phyloP scores from a whole-genome alignment of 2,113 vertebrate genomes.

The Callorhinus ursinus region DNA sequence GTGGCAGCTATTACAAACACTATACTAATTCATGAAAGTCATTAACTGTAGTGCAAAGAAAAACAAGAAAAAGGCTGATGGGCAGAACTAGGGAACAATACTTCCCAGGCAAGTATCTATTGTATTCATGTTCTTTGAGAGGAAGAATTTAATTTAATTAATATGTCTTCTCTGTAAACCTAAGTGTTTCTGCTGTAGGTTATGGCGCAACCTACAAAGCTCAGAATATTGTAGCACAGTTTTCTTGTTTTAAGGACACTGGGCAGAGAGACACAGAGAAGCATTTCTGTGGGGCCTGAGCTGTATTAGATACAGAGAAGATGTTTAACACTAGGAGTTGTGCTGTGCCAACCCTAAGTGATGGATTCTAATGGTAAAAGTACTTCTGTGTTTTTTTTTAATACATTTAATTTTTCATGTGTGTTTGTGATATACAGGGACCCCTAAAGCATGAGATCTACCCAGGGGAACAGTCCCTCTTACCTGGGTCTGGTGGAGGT shows the following conservation, averaged over 20 bases:
- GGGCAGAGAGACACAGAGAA: not conserved
- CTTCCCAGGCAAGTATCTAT: not conserved
- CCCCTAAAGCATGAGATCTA: not conserved
- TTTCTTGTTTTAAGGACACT: not conserved
- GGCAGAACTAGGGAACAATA: not conserved
- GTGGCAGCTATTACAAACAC: not conserved
- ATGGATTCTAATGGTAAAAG: not conserved
- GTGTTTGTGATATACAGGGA: not conserved
- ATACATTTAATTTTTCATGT: not conserved
- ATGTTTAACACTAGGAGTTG: not conserved
- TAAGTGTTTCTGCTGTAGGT: not conserved
- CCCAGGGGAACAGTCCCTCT: not conserved
- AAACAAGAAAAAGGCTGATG: not conserved
- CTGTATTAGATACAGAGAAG: not conserved
- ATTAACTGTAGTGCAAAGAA: not conserved
- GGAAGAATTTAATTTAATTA: not conserved
- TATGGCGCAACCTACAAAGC: not conserved
- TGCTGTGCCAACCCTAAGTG: not conserved
- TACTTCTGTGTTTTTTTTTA: not conserved
- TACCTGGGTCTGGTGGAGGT: not conserved
- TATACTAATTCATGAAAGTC: not conserved
- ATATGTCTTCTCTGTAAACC: not conserved
- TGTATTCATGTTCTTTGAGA: not conserved
- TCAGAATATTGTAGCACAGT: not conserved
- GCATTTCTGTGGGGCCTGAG: not conserved